Base-by-base conservation (phyloP, 1,140 invertebrate species). In the Ooceraea biroi region DNA sequence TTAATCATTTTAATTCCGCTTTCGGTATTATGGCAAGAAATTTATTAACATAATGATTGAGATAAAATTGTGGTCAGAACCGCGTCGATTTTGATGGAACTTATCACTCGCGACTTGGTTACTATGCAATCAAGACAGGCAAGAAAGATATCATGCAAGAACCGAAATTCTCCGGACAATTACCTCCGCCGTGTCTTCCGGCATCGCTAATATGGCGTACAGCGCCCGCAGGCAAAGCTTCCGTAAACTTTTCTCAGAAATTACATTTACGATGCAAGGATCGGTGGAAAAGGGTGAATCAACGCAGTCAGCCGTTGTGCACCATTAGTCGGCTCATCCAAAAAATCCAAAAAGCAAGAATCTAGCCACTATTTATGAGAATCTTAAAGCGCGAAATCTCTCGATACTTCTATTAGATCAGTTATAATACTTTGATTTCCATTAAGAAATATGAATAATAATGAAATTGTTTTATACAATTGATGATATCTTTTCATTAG, bases 211-310 rank as follows among this genome's bases (percentile, higher is more conserved):
- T 19, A 11, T 74, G 71, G 48, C 22, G 14, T 66, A 65, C 19
- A 10, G 25, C 27, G n/a, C 30, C 36, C 44, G 46, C 30, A 22
- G 41, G 22, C 41, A 74, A 55, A 74, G 41, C 55, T 74, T 36
- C 19, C 36, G 10, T 60, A 11, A 74, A 60, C 22, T 74, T 55
- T 74, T 60, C 41, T 19, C 22, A 60, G 55, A 74, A 74, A 74
- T 74, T 74, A 60, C 55, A 36, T 74, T 74, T 60, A 74, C 41
- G 71, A 74, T 60, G 55, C 55, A 73, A 41, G 7, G 19, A 19
- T n/a, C 14, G 12, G 52, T 19, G n/a, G 52, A 5, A 19, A 55
- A 19, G n/a, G 12, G 8, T 36, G 22, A 74, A 60, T 60, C 55
- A 44, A 30, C 14, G 17, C 8, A 41, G 36, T 36, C 22, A 22